Conservation (phyloP, 2,797 vertebrate species). For the Myotis pilosus region DNA sequence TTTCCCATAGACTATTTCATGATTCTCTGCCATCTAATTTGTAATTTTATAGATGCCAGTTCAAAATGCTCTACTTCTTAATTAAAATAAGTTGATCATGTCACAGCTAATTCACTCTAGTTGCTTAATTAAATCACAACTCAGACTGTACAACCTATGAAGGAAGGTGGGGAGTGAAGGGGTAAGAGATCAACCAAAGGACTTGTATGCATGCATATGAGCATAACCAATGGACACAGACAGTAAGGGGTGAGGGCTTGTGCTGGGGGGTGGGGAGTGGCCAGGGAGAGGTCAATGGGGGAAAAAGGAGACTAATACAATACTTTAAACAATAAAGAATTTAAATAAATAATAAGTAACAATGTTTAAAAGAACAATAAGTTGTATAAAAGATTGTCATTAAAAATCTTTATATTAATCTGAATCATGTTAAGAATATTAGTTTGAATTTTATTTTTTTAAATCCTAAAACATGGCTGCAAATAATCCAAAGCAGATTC, state of each 20-base stretch:
- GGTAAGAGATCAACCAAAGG: too few species aligned
- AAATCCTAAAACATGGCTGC: background rate
- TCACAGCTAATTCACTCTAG: conserved; percentile 5
- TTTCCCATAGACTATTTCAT: background rate
- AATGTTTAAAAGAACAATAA: background rate
- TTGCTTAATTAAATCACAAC: conserved; percentile 6
- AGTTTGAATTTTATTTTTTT: background rate
- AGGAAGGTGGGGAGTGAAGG: too few species aligned
- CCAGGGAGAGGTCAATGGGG: too few species aligned
- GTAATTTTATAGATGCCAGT: background rate
- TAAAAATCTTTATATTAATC: background rate
- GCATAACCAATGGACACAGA: too few species aligned
- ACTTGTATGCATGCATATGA: too few species aligned
- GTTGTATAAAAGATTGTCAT: background rate
- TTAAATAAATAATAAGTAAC: background rate
- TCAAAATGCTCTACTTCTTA: background rate
- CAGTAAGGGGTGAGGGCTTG: too few species aligned
- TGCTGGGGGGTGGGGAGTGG: too few species aligned
- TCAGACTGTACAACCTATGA: background rate
- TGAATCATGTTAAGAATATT: conserved; percentile 19
- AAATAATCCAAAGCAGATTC: conserved; percentile 41
- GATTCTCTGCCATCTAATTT: background rate
- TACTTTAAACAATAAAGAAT: too few species aligned
- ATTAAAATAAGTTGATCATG: conserved; percentile 9
- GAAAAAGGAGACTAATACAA: too few species aligned